Percentiles rank a stretch among this genome's conserved stretches.
phyloP scores from a whole-genome alignment of 2,797 vertebrate genomes.

The Epinephelus coioides region DNA sequence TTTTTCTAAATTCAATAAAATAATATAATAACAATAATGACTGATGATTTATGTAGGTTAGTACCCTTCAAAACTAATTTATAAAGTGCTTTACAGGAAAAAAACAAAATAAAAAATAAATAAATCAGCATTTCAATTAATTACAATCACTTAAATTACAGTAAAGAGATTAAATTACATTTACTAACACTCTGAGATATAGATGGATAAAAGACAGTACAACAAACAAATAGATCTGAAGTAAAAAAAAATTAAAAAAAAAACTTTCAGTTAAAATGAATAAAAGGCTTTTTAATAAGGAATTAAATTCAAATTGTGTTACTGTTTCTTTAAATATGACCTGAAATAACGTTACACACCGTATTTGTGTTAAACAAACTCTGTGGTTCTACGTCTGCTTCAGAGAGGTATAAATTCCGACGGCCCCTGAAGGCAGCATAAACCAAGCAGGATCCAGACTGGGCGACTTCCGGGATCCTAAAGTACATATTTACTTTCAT shows the following conservation, averaged over 20 bases:
- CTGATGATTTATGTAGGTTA: too few relatives aligned
- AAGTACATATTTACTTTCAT: constrained; percentile 55
- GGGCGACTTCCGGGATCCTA: constrained; percentile 75
- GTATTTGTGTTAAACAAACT: neutral
- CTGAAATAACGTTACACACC: rapidly evolving
- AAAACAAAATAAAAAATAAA: neutral
- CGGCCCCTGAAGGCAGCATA: neutral
- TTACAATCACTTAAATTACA: neutral
- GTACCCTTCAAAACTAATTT: neutral
- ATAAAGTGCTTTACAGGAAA: neutral
- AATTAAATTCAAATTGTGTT: neutral
- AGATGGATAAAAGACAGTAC: too few relatives aligned
- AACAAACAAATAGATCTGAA: too few relatives aligned
- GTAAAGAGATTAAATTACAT: too few relatives aligned
- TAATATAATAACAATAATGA: neutral
- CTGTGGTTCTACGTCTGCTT: too few relatives aligned
- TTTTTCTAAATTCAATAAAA: too few relatives aligned
- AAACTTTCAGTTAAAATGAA: too few relatives aligned
- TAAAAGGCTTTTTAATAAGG: neutral
- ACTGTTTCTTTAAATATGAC: neutral
- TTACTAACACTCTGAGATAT: too few relatives aligned
- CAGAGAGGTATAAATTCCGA: rapidly evolving
- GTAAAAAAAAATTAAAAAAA: neutral
- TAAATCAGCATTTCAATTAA: too few relatives aligned
- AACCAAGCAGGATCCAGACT: constrained; percentile 72